These are phyloP conservation scores for Sebastes ruberrimus DNA, from an alignment of 2,797 vertebrate genomes.

Conservation along the genomic window DNA sequence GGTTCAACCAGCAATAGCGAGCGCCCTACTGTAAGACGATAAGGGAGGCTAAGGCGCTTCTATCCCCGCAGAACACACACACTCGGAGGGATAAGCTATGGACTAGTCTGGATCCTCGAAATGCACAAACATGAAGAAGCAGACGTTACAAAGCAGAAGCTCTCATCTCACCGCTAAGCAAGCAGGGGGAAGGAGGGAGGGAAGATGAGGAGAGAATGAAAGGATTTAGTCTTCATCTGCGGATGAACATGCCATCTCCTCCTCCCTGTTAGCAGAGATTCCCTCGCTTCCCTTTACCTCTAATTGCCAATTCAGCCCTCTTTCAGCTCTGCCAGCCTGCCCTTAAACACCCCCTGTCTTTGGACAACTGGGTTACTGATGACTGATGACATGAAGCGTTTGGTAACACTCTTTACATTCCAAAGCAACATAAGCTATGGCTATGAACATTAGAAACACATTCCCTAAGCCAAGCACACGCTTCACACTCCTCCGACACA, in stretches of 20 bases:
- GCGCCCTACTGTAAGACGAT: constrained; percentile 63
- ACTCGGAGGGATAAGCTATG: constrained; percentile 72
- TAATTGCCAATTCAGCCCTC: constrained; percentile 68
- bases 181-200: constrained; percentile 42
- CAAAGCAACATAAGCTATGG: constrained; percentile 74
- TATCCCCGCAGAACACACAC: constrained; percentile 72
- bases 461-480: constrained; percentile 59
- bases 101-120: constrained; percentile 69
- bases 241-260: constrained; percentile 73
- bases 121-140: constrained; percentile 70
- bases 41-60: constrained; percentile 69
- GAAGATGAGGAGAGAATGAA: constrained; percentile 53
- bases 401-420: constrained; percentile 72
- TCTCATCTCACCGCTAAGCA: constrained; percentile 64
- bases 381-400: constrained; percentile 62
- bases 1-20: constrained; percentile 43
- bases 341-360: constrained; percentile 63
- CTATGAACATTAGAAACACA: constrained; percentile 72
- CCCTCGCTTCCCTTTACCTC: constrained; percentile 58
- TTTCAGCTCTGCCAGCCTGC: constrained; percentile 60
- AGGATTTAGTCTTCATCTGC: constrained; percentile 76
- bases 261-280: constrained; percentile 68
- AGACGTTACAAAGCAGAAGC: constrained; percentile 71
- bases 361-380: constrained; percentile 63
- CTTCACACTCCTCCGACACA: constrained; percentile 72